A percentile compares a stretch with the other conserved stretches of the same genome.
These are phyloP conservation scores for Microchrysa polita DNA, from an alignment of 2,888 invertebrate genomes.

Conservation along the genomic window DNA sequence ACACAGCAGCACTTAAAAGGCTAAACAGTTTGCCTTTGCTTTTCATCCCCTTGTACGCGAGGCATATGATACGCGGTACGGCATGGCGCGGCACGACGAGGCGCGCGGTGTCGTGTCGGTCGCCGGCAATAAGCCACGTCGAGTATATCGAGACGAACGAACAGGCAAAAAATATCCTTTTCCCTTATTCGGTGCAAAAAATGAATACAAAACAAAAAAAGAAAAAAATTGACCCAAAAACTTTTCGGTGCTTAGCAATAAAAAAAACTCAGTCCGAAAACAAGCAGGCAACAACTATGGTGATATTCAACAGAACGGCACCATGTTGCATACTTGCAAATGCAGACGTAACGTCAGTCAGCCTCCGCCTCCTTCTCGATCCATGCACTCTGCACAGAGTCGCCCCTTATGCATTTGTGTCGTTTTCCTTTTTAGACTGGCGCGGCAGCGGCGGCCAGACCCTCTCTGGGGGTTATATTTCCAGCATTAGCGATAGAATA, in stretches of 20 bases:
- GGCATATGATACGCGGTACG: slow-evolving; percentile 11
- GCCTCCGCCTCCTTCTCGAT: background rate
- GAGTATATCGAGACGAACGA: background rate
- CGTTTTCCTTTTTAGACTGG: background rate
- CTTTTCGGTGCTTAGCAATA: slow-evolving; percentile 38
- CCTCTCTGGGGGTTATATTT: slow-evolving; percentile 18
- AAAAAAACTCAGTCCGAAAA: slow-evolving; percentile 43
- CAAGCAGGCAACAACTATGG: slow-evolving; percentile 39
- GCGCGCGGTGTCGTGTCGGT: too few species aligned
- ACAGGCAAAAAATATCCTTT: slow-evolving; percentile 20
- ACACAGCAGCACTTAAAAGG: slow-evolving; percentile 44
- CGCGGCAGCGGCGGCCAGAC: too few species aligned
- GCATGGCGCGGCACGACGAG: too few species aligned
- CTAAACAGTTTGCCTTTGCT: slow-evolving; percentile 42
- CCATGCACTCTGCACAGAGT: background rate
- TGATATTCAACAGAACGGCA: slow-evolving; percentile 30
- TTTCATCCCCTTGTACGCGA: slow-evolving; percentile 33
- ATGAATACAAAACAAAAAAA: too few species aligned
- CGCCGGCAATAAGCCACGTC: slow-evolving; percentile 24
- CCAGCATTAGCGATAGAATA: slow-evolving; percentile 23
- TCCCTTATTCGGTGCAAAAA: slow-evolving; percentile 24
- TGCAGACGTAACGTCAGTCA: slow-evolving; percentile 31
- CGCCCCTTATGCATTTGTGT: background rate
- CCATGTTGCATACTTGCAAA: slow-evolving; percentile 43
- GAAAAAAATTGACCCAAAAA: slow-evolving; percentile 39